Evolutionary conservation across 2,888 invertebrate genomes (phyloP).

Genomic region (Ligdia adustata): DNA sequence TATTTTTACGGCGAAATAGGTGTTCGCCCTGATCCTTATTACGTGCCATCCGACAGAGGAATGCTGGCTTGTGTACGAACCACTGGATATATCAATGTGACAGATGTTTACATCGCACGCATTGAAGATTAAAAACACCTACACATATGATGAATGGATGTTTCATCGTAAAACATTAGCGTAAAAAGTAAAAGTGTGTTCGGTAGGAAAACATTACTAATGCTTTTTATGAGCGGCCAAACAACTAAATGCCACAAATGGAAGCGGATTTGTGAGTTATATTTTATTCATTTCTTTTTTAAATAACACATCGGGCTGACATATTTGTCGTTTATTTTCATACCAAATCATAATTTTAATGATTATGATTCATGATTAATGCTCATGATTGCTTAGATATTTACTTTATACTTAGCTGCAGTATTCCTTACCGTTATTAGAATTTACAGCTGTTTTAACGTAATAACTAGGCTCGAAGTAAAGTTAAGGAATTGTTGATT

Average conservation of each 20-base stretch:
- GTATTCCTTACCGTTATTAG: no score
- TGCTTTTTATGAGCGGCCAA: constrained; percentile 14
- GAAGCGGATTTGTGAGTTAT: neutral
- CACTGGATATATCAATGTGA: constrained; percentile 34
- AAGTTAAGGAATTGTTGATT: no score
- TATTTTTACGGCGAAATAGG: neutral
- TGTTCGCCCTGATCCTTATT: constrained; percentile 10
- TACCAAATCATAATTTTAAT: no score
- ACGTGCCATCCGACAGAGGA: constrained; percentile 2
- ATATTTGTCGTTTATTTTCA: neutral
- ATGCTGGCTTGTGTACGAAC: constrained; percentile 15
- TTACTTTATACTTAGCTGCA: no score
- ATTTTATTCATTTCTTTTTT: neutral
- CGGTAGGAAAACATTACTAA: constrained; percentile 16
- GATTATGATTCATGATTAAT: no score
- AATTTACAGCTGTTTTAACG: no score
- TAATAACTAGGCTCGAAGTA: no score
- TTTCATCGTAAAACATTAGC: constrained; percentile 34
- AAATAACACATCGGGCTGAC: neutral
- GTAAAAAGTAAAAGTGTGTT: constrained; percentile 30
- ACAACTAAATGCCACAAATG: constrained; percentile 13
- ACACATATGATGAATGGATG: constrained; percentile 33
- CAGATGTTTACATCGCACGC: constrained; percentile 36
- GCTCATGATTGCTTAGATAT: no score
- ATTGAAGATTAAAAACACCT: constrained; percentile 33